A percentile compares a stretch with the other conserved stretches of the same genome.
Evolutionary conservation across 2,113 vertebrate genomes (phyloP).

Genomic region (Nasalis larvatus): DNA sequence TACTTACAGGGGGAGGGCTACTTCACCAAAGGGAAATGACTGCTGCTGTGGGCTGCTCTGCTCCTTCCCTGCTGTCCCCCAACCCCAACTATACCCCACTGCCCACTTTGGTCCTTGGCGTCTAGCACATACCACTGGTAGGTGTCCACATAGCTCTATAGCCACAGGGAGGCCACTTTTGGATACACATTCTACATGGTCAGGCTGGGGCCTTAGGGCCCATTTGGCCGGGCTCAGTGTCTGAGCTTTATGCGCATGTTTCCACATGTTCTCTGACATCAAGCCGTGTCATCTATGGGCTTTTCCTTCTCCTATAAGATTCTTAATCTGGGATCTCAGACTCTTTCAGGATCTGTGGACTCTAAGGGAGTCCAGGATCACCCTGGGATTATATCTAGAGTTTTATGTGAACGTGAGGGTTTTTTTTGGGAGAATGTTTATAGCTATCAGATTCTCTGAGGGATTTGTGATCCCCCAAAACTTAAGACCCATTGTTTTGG

Average conservation of each 20-base stretch:
- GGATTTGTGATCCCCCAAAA: not conserved
- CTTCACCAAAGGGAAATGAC: not conserved
- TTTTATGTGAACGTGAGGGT: not conserved
- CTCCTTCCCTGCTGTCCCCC: not conserved
- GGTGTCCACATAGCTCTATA: not conserved
- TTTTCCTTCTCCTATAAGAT: not conserved
- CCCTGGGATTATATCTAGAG: not conserved
- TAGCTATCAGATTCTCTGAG: not conserved
- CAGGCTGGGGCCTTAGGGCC: fast-evolving
- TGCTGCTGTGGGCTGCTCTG: not conserved
- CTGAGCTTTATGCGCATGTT: not conserved
- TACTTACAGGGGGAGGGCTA: not conserved
- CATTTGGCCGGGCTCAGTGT: not conserved
- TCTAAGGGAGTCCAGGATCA: not conserved
- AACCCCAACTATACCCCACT: not conserved
- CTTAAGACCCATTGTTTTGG: not conserved
- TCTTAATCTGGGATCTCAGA: not conserved
- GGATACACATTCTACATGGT: not conserved
- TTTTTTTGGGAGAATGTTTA: not conserved
- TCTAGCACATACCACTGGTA: fast-evolving
- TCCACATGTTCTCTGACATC: not conserved
- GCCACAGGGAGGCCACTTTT: not conserved
- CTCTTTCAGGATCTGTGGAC: not conserved
- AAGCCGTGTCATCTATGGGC: not conserved
- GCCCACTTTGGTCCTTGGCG: not conserved